Base-by-base conservation (phyloP, 2,113 vertebrate species). In the Lipotes vexillifer region DNA sequence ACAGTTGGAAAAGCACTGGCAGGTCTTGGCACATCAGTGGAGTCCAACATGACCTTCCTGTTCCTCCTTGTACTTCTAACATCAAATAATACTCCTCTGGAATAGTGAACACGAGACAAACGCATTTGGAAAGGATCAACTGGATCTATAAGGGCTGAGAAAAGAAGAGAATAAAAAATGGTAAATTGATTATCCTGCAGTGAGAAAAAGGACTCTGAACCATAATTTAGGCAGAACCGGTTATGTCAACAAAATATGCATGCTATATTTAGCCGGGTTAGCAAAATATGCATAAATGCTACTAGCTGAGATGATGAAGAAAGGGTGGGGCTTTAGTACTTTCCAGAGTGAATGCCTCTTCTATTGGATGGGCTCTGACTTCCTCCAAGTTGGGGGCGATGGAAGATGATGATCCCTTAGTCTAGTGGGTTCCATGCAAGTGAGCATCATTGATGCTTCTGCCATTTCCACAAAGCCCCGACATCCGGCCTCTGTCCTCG, bases 401-500 rank as follows among this genome's bases (percentile, higher is more conserved):
- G 41, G n/a, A 3, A 84, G 18, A 3, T 1, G 15, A 25, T 1
- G 8, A 3, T 1, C 11, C 7, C 9, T 1, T n/a, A 41, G 33
- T 21, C 55, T 5, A 2, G 13, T 9, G 3, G 12, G 18, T 11
- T 11, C 2, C 0, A 1, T 6, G 29, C 36, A 12, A 6, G 25
- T 2, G 23, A 66, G 5, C 15, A 8, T 7, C 20, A 1, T 0
- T 1, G 0, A 3, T 20, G 20, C 25, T 25, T 21, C 6, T 10
- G 8, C 57, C 3, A 6, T 71, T 49, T 10, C 5, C 29, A 3
- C 14, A 4, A 52, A 61, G 29, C 61, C 29, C 59, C 33, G 65
- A 38, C 3, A 0, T 3, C 33, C 41, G 31, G 5, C 36, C 29
- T 71, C 27, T 33, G 13, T 46, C 33, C 1, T 4, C 3, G 9